Conservation (phyloP, 2,797 vertebrate genomes). For the Babyrousa celebensis region DNA sequence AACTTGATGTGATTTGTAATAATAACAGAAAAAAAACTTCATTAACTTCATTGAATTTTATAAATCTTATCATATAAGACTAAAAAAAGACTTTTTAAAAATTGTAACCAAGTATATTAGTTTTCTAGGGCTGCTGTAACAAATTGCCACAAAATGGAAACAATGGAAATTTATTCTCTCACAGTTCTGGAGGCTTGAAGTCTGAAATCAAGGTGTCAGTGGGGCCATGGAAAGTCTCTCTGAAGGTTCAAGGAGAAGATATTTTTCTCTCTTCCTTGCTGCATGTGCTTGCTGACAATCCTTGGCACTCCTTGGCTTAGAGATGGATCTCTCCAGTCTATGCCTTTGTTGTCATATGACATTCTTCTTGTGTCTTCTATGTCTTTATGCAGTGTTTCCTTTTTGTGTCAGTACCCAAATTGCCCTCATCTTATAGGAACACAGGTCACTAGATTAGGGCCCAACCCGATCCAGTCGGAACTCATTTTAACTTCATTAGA, state of each 20-base stretch:
- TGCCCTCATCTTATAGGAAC: conserved; percentile 6
- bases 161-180: too few species aligned
- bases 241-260: neutral
- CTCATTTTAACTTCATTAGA: neutral
- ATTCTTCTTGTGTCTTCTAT: too few species aligned
- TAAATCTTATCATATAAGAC: neutral
- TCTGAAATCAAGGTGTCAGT: neutral
- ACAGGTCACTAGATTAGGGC: neutral
- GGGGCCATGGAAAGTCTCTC: neutral
- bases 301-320: too few species aligned
- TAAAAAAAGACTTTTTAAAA: neutral
- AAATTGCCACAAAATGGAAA: too few species aligned
- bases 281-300: too few species aligned
- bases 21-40: neutral
- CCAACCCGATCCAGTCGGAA: neutral
- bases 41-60: neutral
- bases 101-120: too few species aligned
- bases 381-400: neutral
- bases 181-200: neutral
- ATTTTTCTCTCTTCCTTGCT: neutral
- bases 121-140: too few species aligned
- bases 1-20: neutral
- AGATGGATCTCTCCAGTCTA: too few species aligned
- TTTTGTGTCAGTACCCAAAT: neutral
- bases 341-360: too few species aligned